These are phyloP conservation scores for Cotesia vestalis DNA, from an alignment of 1,140 invertebrate genomes.

Conservation along the genomic window DNA sequence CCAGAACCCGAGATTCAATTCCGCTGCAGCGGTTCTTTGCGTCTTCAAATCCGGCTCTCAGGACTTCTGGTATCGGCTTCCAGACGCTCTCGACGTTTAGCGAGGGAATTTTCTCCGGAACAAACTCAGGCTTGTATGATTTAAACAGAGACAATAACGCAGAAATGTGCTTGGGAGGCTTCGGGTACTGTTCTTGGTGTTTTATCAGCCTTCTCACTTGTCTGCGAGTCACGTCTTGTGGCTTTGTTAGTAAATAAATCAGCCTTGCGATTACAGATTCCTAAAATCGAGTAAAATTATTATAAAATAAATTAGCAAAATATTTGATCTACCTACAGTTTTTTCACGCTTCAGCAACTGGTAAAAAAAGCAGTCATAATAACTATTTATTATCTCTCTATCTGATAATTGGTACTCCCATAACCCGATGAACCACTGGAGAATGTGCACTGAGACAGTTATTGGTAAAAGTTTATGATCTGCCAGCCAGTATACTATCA, in stretches of 20 bases:
- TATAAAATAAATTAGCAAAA: constrained; percentile 27
- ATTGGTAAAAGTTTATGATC: constrained; percentile 42
- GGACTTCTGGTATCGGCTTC: constrained; percentile 52
- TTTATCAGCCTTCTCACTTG: constrained; percentile 51
- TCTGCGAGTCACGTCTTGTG: constrained; percentile 59
- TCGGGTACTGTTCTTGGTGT: constrained; percentile 42
- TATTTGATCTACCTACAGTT: constrained; percentile 45
- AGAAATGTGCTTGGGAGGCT: constrained; percentile 49
- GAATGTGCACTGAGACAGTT: constrained; percentile 40
- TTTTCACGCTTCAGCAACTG: constrained; percentile 48
- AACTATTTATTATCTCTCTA: constrained; percentile 51
- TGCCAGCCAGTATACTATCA: constrained; percentile 50
- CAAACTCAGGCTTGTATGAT: constrained; percentile 63
- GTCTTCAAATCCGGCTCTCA: constrained; percentile 51
- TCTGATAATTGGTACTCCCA: constrained; percentile 55
- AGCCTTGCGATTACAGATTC: constrained; percentile 50
- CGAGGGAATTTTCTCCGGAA: constrained; percentile 58
- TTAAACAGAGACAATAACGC: constrained; percentile 61
- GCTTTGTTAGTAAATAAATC: constrained; percentile 59
- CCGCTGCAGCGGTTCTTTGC: constrained; percentile 47
- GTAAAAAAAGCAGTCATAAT: constrained; percentile 56
- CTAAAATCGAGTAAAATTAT: constrained; percentile 39
- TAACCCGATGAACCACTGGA: constrained; percentile 58
- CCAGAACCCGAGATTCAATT: constrained; percentile 25
- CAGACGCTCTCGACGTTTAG: constrained; percentile 60